A percentile compares a stretch with the other conserved stretches of the same genome.
phyloP scores from a whole-genome alignment of 2,888 invertebrate species.

The Caenorhabditis imperialis region DNA sequence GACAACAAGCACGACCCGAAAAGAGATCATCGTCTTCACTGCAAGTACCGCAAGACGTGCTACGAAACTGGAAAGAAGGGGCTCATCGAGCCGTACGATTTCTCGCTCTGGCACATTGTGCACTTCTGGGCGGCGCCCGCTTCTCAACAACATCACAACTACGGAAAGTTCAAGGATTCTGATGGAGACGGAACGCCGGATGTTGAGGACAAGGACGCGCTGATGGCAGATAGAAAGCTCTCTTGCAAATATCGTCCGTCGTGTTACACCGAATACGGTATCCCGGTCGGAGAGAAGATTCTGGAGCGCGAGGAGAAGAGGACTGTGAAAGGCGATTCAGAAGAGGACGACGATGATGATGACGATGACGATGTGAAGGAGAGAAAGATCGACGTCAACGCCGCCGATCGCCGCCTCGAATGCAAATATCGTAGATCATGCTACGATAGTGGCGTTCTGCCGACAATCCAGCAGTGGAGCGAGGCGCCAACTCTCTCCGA shows the following conservation, averaged over 20 bases:
- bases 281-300: slow-evolving; percentile 42
- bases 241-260: slow-evolving; percentile 72
- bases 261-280: slow-evolving; percentile 64
- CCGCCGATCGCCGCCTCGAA: slow-evolving; percentile 59
- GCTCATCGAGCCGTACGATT: slow-evolving; percentile 50
- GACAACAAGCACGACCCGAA: slow-evolving; percentile 53
- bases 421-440: slow-evolving; percentile 75
- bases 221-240: slow-evolving; percentile 61
- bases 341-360: slow-evolving; percentile 33
- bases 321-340: slow-evolving; percentile 20
- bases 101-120: slow-evolving; percentile 36
- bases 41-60: slow-evolving; percentile 73
- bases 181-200: slow-evolving; percentile 57
- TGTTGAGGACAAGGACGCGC: slow-evolving; percentile 46
- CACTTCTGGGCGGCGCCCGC: slow-evolving; percentile 48
- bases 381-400: slow-evolving; percentile 30
- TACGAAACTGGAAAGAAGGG: slow-evolving; percentile 70
- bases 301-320: slow-evolving; percentile 44
- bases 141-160: slow-evolving; percentile 42
- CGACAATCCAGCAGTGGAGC: slow-evolving; percentile 44
- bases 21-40: slow-evolving; percentile 63
- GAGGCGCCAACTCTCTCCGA: slow-evolving; percentile 29
- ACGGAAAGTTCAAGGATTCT: slow-evolving; percentile 33
- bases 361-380: slow-evolving; percentile 47
- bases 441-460: slow-evolving; percentile 62